phyloP scores from a whole-genome alignment of 1,140 invertebrate genomes.

The Anastrepha obliqua region DNA sequence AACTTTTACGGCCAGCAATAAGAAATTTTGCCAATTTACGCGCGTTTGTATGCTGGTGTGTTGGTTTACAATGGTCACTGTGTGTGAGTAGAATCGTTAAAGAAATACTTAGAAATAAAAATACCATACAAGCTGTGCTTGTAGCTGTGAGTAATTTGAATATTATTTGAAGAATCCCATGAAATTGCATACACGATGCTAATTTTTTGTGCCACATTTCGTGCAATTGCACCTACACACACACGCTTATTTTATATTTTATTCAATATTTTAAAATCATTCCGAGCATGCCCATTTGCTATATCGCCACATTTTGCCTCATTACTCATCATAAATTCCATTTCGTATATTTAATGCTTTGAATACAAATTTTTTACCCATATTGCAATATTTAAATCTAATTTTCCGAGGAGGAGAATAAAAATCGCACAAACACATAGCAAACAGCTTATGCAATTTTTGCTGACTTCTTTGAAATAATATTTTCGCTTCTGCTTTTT shows the following conservation, averaged over 20 bases:
- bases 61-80: background rate
- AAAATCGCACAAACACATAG: background rate
- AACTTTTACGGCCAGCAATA: slow-evolving; percentile 25
- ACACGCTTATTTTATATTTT: no score
- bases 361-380: slow-evolving; percentile 37
- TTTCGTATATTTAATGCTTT: slow-evolving; percentile 49
- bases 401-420: slow-evolving; percentile 7
- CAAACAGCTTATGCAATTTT: slow-evolving; percentile 23
- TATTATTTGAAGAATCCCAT: no score
- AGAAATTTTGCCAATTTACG: background rate
- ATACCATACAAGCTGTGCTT: background rate
- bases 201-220: no score
- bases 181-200: no score
- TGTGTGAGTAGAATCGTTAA: background rate
- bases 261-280: no score
- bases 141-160: no score
- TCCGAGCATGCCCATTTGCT: background rate
- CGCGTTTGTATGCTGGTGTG: background rate
- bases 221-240: no score
- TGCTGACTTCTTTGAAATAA: slow-evolving; percentile 36
- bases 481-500: slow-evolving; percentile 10
- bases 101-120: background rate
- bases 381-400: slow-evolving; percentile 27
- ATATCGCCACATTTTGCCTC: slow-evolving; percentile 20
- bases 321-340: slow-evolving; percentile 38